These are phyloP conservation scores for Sternotherus odoratus DNA, from an alignment of 2,797 vertebrate species.

Conservation along the genomic window DNA sequence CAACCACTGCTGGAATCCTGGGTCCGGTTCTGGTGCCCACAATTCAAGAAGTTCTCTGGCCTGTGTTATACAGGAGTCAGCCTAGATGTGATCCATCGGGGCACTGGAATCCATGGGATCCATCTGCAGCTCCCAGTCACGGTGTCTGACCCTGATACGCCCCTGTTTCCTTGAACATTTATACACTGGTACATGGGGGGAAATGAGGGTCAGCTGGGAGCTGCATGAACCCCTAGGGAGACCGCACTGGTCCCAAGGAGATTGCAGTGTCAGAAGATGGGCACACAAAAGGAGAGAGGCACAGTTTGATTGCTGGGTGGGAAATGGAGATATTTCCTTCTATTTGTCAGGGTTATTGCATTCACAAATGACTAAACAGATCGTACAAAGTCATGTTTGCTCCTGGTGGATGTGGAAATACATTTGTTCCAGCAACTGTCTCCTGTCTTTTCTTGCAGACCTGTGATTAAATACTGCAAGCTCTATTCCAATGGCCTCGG, in stretches of 20 bases:
- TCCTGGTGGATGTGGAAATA: rapidly evolving
- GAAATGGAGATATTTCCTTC: too few species aligned
- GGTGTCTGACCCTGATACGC: too few species aligned
- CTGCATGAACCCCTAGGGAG: not conserved
- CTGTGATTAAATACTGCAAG: not conserved
- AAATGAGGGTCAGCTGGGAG: not conserved
- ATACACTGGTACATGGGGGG: not conserved
- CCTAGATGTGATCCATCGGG: too few species aligned
- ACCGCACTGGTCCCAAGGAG: not conserved
- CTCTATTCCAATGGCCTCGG: not conserved
- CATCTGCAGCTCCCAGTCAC: not conserved
- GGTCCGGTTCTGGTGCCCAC: too few species aligned
- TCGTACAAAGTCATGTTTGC: too few species aligned
- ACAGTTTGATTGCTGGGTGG: not conserved
- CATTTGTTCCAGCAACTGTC: not conserved
- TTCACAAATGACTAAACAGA: not conserved
- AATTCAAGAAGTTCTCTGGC: too few species aligned
- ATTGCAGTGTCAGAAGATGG: not conserved
- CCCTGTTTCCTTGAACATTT: too few species aligned
- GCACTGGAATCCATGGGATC: too few species aligned
- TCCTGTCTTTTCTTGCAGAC: not conserved
- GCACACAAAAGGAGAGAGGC: not conserved
- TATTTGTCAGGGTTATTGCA: not conserved
- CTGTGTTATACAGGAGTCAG: too few species aligned
- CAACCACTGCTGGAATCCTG: too few species aligned